Base-by-base conservation (phyloP, 2,797 vertebrate genomes). In the Tokudaia tokunoshimensis region DNA sequence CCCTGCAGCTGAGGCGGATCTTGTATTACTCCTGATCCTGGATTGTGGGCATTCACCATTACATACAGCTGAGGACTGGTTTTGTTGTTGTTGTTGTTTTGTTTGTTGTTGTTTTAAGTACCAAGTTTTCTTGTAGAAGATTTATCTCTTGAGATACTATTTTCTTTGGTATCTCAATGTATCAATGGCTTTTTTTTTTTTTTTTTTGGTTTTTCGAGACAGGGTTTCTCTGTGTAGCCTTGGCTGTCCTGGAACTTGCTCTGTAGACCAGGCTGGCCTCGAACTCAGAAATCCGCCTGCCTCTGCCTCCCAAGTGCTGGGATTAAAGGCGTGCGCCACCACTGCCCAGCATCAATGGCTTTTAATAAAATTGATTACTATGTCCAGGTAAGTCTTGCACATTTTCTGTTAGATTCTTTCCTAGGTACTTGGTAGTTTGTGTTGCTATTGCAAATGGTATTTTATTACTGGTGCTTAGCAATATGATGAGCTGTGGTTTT, bases 401-500 rank as follows among this genome's bases (percentile, higher is more conserved):
- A 59, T 29, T 14, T 72, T 94, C 76, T 91, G 31, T 90, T 92
- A 93, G 50, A 80, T 80, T 94, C 91, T 76, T 72, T 92, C 22
- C 41, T 4, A 84, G 52, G 52, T 34, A 70, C 10, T 90, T 91
- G n/a, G 76, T 55, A 88, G 22, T 55, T 94, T 57, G 41, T 67
- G 63, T 80, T 83, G 63, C 9, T 92, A 37, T 91, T 94, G 0
- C 72, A 95, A 94, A 47, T 87, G 52, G 13, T 44, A 41, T 89
- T 84, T 94, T 76, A 31, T 78, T 94, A 41, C 24, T 41, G 19
- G 29, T 93, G 20, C 78, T 96, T 85, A 93, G 61, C 92, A 91
- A 91, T 76, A 57, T 20, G 88, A 78, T 47, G 50, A 37, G 63
- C 52, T 83, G 94, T 55, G 12, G 78, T 26, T 55, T 97, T 87